phyloP scores from a whole-genome alignment of 2,797 vertebrate genomes.

The Clamator glandarius region DNA sequence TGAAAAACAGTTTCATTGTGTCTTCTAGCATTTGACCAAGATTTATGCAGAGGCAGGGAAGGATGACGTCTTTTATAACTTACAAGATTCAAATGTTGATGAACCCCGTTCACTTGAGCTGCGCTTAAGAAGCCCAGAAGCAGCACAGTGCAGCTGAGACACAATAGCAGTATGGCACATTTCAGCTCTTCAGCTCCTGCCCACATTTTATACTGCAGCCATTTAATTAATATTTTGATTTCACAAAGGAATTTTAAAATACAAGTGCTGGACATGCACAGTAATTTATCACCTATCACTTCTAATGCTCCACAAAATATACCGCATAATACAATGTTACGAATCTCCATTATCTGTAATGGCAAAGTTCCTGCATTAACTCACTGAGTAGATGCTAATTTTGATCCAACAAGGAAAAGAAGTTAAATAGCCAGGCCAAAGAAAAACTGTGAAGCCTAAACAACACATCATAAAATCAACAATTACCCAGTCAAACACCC shows the following conservation, averaged over 20 bases:
- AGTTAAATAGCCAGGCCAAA: slow-evolving; percentile 16
- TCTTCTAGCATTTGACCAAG: neutral
- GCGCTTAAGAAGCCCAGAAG: neutral
- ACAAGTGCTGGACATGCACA: neutral
- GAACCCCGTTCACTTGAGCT: fast-evolving
- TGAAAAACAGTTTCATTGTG: neutral
- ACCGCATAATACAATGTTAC: neutral
- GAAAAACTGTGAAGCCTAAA: slow-evolving; percentile 33
- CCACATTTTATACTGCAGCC: neutral
- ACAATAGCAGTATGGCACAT: neutral
- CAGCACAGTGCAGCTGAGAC: neutral
- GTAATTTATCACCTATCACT: neutral
- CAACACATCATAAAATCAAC: slow-evolving; percentile 54
- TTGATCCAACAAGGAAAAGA: neutral
- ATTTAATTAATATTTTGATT: neutral
- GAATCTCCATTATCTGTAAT: neutral
- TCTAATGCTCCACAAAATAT: neutral
- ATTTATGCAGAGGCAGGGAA: neutral
- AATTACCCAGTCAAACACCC: slow-evolving; percentile 34
- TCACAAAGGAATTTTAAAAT: neutral
- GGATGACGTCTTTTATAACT: neutral
- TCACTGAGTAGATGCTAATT: neutral
- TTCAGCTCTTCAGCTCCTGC: neutral
- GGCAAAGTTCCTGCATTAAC: neutral
- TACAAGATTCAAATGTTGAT: neutral